These are phyloP conservation scores for Caenorhabditis sp. DNA, from an alignment of 2,888 invertebrate genomes.

Conservation along the genomic window DNA sequence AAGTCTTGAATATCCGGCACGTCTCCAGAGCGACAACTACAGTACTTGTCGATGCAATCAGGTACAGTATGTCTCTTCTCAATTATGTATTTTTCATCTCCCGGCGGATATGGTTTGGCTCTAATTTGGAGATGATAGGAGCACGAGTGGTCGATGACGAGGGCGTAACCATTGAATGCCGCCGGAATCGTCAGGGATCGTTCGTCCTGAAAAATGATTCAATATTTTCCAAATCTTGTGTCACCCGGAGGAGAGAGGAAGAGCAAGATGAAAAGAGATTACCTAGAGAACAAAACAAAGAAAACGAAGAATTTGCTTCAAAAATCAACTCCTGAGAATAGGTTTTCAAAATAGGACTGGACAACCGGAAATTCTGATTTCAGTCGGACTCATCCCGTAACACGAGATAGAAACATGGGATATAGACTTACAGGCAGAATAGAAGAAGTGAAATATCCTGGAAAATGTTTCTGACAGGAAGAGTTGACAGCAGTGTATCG, in stretches of 20 bases:
- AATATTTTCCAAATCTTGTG: no score
- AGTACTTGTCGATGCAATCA: conserved; percentile 74
- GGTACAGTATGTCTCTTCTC: conserved; percentile 70
- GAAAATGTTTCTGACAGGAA: conserved; percentile 72
- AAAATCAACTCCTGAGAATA: no score
- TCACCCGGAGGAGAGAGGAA: no score
- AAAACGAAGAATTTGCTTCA: no score
- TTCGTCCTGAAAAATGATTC: conserved; percentile 67
- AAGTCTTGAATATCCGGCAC: conserved; percentile 34
- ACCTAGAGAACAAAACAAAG: no score
- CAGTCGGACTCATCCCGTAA: no score
- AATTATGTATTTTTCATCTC: conserved; percentile 65
- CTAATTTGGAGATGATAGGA: conserved; percentile 71
- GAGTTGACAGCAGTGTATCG: conserved; percentile 67
- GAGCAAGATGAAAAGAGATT: no score
- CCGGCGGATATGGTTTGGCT: conserved; percentile 76
- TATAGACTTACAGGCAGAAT: conserved; percentile 64
- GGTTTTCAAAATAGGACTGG: no score
- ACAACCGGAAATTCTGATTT: no score
- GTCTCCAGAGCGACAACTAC: conserved; percentile 69
- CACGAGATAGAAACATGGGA: no score
- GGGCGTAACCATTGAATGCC: conserved; percentile 61
- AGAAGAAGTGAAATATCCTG: conserved; percentile 74
- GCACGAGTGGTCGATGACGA: conserved; percentile 70
- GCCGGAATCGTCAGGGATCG: conserved; percentile 70